Conservation (phyloP, 2,113 vertebrate species). For the Falco punctatus region DNA sequence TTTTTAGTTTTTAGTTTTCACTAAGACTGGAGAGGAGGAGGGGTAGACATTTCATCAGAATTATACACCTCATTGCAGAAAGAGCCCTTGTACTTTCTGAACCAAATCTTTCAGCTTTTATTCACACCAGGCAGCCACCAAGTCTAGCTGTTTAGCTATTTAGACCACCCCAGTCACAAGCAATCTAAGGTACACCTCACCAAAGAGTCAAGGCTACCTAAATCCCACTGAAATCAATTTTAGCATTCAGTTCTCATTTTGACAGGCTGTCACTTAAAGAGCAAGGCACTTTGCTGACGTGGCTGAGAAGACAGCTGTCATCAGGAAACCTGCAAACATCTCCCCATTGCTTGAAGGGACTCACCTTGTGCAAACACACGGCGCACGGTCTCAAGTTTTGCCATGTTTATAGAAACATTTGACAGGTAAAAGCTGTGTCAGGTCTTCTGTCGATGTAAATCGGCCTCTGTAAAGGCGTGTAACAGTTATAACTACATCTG, state of each 20-base stretch:
- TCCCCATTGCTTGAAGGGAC: no score
- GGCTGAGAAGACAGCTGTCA: background rate
- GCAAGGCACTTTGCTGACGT: accelerated
- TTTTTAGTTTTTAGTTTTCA: background rate
- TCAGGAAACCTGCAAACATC: background rate
- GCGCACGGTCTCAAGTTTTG: background rate
- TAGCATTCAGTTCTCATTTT: background rate
- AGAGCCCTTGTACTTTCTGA: background rate
- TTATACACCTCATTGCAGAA: background rate
- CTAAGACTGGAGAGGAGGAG: background rate
- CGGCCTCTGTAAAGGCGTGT: background rate
- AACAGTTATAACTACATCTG: background rate
- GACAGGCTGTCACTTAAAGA: background rate
- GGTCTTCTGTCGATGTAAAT: background rate
- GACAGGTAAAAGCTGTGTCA: background rate
- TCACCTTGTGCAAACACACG: background rate
- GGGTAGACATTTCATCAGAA: background rate
- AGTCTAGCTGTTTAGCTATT: background rate
- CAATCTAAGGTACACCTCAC: background rate
- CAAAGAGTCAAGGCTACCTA: background rate
- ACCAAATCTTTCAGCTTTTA: background rate
- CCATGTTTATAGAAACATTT: background rate
- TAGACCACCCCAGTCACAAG: background rate
- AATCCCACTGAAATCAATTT: background rate
- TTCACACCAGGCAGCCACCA: background rate